Conservation (phyloP, 2,888 invertebrate species). For the Drosophila prostipennis region DNA sequence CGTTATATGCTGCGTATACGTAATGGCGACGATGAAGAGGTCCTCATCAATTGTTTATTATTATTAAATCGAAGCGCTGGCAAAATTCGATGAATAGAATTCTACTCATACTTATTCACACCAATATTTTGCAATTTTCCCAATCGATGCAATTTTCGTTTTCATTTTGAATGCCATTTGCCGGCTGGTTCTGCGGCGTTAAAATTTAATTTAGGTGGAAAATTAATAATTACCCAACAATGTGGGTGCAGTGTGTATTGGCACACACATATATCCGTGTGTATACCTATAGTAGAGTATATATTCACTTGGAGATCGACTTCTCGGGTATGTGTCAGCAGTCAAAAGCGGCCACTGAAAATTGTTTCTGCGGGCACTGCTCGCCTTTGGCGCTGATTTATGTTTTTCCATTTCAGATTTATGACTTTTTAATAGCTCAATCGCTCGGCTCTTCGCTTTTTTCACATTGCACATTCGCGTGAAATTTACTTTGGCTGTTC, state of each 20-base stretch:
- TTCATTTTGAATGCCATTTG: conserved; percentile 63
- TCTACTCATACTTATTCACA: conserved; percentile 22
- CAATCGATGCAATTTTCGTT: conserved; percentile 73
- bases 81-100: conserved; percentile 27
- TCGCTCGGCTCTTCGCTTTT: conserved; percentile 56
- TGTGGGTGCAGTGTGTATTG: conserved; percentile 73
- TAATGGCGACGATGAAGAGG: conserved; percentile 45
- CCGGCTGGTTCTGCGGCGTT: conserved; percentile 53
- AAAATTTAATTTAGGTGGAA: conserved; percentile 78
- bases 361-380: conserved; percentile 60
- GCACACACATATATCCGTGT: conserved; percentile 42
- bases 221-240: conserved; percentile 77
- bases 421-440: conserved; percentile 78
- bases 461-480: conserved; percentile 68
- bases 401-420: conserved; percentile 77
- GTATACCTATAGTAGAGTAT: conserved; percentile 6
- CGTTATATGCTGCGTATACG: conserved; percentile 64
- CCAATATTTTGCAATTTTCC: conserved; percentile 55
- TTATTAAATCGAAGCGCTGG: conserved; percentile 12
- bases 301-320: conserved; percentile 35
- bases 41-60: conserved; percentile 32
- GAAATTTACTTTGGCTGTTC: conserved; percentile 70
- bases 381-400: conserved; percentile 72
- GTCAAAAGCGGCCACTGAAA: conserved; percentile 28
- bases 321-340: conserved; percentile 32